Percentiles rank a stretch among this genome's conserved stretches.
Evolutionary conservation across 2,113 vertebrate species (phyloP).

Genomic region (Brachyhypopomus gauderio): DNA sequence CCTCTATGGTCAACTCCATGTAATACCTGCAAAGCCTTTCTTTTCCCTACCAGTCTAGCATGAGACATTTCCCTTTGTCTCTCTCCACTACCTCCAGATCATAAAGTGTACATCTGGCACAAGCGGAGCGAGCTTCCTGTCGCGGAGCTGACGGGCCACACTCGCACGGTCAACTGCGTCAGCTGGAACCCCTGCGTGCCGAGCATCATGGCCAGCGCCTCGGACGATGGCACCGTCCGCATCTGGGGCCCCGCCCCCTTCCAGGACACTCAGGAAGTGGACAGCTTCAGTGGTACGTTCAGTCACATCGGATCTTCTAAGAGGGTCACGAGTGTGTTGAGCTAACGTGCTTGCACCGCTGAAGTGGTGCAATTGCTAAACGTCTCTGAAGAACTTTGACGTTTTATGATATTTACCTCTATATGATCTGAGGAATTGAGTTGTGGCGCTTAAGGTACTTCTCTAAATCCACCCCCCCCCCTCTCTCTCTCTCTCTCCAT

Average conservation of each 20-base stretch:
- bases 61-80: neutral
- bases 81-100: conserved; percentile 77
- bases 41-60: no score
- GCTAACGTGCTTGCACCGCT: no score
- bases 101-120: conserved; percentile 99
- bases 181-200: conserved; percentile 98
- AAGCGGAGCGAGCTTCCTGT: conserved; percentile 95
- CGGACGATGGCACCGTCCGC: conserved; percentile 96
- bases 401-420: no score
- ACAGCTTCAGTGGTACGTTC: conserved; percentile 79
- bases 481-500: conserved; percentile 49
- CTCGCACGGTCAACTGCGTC: conserved; percentile 97
- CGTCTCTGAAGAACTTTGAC: no score
- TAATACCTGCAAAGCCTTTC: neutral
- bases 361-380: no score
- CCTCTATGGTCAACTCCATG: no score
- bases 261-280: conserved; percentile 89
- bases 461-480: neutral
- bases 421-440: no score
- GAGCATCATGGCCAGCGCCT: conserved; percentile 97
- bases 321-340: neutral
- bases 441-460: no score
- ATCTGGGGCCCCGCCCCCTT: conserved; percentile 98
- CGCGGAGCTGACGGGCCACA: conserved; percentile 96
- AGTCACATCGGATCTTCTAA: conserved; percentile 12